These are phyloP conservation scores for Apis mellifera DNA, from an alignment of 1,140 invertebrate species.

Conservation along the genomic window DNA sequence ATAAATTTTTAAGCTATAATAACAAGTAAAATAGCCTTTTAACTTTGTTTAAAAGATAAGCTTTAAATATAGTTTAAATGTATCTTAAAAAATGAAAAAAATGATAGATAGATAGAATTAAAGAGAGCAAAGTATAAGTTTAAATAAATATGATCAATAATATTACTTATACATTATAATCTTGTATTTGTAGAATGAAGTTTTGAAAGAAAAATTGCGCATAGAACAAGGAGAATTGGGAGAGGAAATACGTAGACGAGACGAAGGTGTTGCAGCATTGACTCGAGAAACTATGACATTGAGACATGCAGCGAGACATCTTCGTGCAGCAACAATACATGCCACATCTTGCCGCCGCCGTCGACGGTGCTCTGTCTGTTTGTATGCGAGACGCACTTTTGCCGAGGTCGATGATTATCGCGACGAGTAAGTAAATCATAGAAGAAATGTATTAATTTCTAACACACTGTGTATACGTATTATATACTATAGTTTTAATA, in stretches of 20 bases:
- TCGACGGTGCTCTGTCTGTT: constrained; percentile 84
- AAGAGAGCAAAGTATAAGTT: not conserved
- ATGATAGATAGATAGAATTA: too few relatives aligned
- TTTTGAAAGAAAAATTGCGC: constrained; percentile 81
- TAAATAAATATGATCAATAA: not conserved
- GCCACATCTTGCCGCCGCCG: constrained; percentile 78
- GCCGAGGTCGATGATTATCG: constrained; percentile 81
- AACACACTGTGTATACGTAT: too few relatives aligned
- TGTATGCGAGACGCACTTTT: constrained; percentile 84
- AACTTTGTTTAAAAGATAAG: too few relatives aligned
- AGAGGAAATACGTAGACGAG: constrained; percentile 73
- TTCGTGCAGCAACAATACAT: constrained; percentile 75
- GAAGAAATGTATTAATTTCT: not conserved
- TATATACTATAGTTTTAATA: too few relatives aligned
- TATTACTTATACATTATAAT: not conserved
- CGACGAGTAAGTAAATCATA: constrained; percentile 78
- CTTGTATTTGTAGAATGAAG: constrained; percentile 79
- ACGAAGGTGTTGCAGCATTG: constrained; percentile 76
- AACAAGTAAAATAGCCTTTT: too few relatives aligned
- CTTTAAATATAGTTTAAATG: too few relatives aligned
- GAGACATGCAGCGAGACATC: constrained; percentile 75
- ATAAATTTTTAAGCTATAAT: too few relatives aligned
- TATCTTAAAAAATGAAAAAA: too few relatives aligned
- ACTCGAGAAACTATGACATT: constrained; percentile 74
- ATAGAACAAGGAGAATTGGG: constrained; percentile 80